Base-by-base conservation (phyloP, 2,797 vertebrate genomes). In the Neomorphus geoffroyi region DNA sequence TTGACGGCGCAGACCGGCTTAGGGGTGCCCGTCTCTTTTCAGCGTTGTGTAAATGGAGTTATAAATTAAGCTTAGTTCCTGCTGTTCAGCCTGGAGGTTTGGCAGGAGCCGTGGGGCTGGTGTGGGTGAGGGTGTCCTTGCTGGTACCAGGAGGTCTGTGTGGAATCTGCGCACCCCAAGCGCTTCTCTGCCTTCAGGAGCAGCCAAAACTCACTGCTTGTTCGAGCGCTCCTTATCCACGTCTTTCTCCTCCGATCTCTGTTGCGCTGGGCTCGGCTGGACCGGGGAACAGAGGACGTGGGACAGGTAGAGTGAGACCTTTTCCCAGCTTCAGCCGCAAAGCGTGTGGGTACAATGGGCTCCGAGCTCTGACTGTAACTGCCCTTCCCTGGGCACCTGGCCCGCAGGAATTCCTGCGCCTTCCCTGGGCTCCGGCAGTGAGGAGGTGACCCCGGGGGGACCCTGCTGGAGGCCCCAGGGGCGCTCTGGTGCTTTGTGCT, bases 361-460 rank as follows among this genome's bases (percentile, higher is more conserved):
- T 90, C 75, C 21, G 0, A 4, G 0, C 81, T 89, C 81, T 45
- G 57, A 30, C 43, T 0, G 0, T 60, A 69, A 18, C 53, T 84
- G 26, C 33, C 53, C 62, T 87, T 72, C 74, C 84, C 73, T 0
- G 4, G 86, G 10, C 2, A 1, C 74, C 71, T 85, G 92, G 17
- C 70, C 60, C 35, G 67, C 26, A 93, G 92, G 91, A 95, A 88
- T 95, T 56, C 72, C 64, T 9, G 16, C 4, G 4, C 32, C 66
- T 70, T 30, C 66, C 46, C 61, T 4, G 0, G 13, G 5, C 73
- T n/a, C 48, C 1, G 9, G 32, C 80, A 72, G 78, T 0, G 0
- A 69, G 45, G 57, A 43, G 35, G 17, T 33, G 21, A 60, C 0
- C 0, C 39, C 0, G 0, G 46, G 60, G 54, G 62, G 0, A 61